Base-by-base conservation (phyloP, 1,140 invertebrate species). In the Sminthurides bifidus region DNA sequence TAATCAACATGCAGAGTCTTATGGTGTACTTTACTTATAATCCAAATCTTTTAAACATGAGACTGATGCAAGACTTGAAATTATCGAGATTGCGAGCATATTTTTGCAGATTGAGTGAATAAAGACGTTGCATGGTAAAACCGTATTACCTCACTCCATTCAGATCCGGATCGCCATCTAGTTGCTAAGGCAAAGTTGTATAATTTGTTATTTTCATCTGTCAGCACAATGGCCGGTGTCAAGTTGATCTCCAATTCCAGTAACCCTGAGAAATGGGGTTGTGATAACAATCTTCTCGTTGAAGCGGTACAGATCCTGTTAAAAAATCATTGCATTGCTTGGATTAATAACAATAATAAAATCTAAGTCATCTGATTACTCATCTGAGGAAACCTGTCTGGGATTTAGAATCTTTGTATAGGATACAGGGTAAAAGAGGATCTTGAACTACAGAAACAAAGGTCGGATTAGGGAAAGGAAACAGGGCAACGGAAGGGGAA, bases 231-330 rank as follows among this genome's bases (percentile, higher is more conserved):
- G 27, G 59, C 63, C 27, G 63, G 63, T 35, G 33, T 58, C 26
- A 65, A 58, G 50, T 58, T 58, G 51, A 65, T 59, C 54, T 65
- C 59, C 38, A 65, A 52, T 33, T 65, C 56, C 33, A 59, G 54
- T 46, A 65, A 49, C 33, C 52, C 57, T 6, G 56, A 52, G 41
- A 56, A n/a, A 65, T 24, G 63, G 63, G 40, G 59, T 65, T 19
- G 63, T 65, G 52, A 65, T 65, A 43, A 26, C 27, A 24, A 65
- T 65, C 46, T 60, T 57, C 55, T 65, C 63, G 44, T 65, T 61
- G 55, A 65, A 65, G 37, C 59, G 56, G 35, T 56, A 56, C 30
- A 61, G 17, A 46, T 61, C 56, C 63, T 64, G 40, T 17, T 48
- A 43, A 49, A 48, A 53, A 48, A 21, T n/a, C n/a, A n/a, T n/a